Percentiles rank a stretch among this genome's conserved stretches.
phyloP scores from a whole-genome alignment of 2,113 vertebrate species.

The Pimephales promelas region DNA sequence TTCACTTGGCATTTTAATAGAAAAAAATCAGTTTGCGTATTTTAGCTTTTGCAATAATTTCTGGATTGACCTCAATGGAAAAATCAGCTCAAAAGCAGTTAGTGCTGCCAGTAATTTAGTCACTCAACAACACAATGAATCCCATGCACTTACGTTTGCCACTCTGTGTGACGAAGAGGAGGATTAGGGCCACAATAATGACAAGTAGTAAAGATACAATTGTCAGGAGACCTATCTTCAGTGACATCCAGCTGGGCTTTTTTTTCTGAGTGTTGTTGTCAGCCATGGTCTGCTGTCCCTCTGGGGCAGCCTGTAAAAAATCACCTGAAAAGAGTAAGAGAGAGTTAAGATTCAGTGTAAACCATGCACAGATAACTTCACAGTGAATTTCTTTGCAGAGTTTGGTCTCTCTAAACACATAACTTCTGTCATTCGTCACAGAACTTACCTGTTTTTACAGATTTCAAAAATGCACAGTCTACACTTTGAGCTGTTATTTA shows the following conservation, averaged over 20 bases:
- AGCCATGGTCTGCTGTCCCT: constrained; percentile 91
- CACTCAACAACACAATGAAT: background rate
- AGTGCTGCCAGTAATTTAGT: background rate
- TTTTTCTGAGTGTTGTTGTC: constrained; percentile 88
- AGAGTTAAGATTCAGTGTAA: constrained; percentile 10
- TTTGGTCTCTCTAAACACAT: background rate
- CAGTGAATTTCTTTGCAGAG: background rate
- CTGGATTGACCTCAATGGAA: background rate
- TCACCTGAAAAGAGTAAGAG: constrained; percentile 67
- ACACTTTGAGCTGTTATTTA: constrained; percentile 67
- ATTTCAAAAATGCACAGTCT: constrained; percentile 65
- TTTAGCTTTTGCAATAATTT: background rate
- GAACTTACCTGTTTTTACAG: constrained; percentile 42
- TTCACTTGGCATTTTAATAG: too few relatives aligned
- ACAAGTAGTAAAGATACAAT: constrained; percentile 83
- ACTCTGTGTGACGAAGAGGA: constrained; percentile 86
- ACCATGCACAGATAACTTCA: background rate
- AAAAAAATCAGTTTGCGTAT: too few relatives aligned
- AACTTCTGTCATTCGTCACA: background rate
- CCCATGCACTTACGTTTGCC: constrained; percentile 65
- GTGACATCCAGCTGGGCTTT: constrained; percentile 81
- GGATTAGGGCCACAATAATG: constrained; percentile 83
- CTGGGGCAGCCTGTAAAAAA: constrained; percentile 85
- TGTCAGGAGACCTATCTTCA: constrained; percentile 87
- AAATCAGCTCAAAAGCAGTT: background rate